A percentile compares a stretch with the other conserved stretches of the same genome.
Conservation (phyloP, 2,888 invertebrate species). For the Papilio gigon region DNA sequence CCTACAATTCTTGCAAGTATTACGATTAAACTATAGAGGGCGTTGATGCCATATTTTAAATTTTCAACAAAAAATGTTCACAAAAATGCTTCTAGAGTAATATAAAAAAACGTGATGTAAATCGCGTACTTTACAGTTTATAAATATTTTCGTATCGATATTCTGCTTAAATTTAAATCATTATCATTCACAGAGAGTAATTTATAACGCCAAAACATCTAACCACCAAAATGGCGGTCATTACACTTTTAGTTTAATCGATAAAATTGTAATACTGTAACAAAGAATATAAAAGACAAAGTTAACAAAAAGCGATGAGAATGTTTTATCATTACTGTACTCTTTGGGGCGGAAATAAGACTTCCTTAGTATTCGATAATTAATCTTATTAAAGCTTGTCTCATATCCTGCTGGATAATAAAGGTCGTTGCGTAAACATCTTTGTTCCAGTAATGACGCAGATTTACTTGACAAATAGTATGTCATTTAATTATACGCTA, state of each 20-base stretch:
- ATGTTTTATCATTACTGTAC: not conserved
- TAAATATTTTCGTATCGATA: no score
- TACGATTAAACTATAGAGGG: not conserved
- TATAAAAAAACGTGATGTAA: no score
- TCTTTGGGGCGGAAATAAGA: not conserved
- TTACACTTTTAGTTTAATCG: no score
- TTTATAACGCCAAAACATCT: no score
- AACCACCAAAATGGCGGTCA: no score
- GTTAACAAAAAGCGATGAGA: not conserved
- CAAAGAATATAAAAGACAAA: no score
- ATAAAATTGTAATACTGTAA: no score
- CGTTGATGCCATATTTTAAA: not conserved
- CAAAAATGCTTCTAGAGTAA: not conserved
- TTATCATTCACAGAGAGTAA: no score
- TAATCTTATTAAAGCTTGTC: conserved; percentile 13
- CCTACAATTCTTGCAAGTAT: not conserved
- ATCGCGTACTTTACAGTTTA: no score
- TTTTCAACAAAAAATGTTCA: not conserved
- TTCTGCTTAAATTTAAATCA: no score
- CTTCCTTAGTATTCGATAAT: conserved; percentile 3
- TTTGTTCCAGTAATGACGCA: not conserved
- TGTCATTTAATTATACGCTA: not conserved
- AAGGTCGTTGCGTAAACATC: conserved; percentile 2
- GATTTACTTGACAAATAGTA: conserved; percentile 1
- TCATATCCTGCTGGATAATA: conserved; percentile 5